Evolutionary conservation across 2,797 vertebrate genomes (phyloP).

Genomic region (Selene dorsalis): DNA sequence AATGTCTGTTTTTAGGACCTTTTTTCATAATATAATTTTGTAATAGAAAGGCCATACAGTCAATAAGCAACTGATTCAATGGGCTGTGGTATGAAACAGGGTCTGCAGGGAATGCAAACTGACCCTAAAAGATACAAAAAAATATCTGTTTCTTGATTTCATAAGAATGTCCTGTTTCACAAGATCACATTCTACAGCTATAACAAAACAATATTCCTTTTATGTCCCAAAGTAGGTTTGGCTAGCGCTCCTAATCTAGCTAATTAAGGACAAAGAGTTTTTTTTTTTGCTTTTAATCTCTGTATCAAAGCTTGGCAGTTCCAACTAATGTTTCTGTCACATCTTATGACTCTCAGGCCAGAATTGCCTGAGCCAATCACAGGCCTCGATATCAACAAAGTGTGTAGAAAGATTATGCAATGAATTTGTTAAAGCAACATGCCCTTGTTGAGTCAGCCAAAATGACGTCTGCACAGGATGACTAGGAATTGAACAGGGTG

Average conservation of each 20-base stretch:
- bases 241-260: constrained; percentile 1
- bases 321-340: constrained; percentile 30
- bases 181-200: background rate
- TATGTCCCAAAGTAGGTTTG: background rate
- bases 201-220: background rate
- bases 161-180: too few species aligned
- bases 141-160: background rate
- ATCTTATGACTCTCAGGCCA: constrained; percentile 60
- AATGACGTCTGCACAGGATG: background rate
- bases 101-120: background rate
- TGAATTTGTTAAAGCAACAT: constrained; percentile 3
- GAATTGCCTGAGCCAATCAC: constrained; percentile 46
- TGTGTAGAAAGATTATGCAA: constrained; percentile 32
- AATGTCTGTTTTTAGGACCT: background rate
- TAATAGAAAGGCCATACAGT: background rate
- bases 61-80: background rate
- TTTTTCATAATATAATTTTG: background rate
- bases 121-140: background rate
- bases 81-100: background rate
- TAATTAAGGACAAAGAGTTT: constrained; percentile 7
- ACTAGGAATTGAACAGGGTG: background rate
- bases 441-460: constrained; percentile 21
- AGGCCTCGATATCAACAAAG: constrained; percentile 15
- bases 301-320: constrained; percentile 16
- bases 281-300: constrained; percentile 15